phyloP scores from a whole-genome alignment of 2,113 vertebrate species.

The Sciurus niger region DNA sequence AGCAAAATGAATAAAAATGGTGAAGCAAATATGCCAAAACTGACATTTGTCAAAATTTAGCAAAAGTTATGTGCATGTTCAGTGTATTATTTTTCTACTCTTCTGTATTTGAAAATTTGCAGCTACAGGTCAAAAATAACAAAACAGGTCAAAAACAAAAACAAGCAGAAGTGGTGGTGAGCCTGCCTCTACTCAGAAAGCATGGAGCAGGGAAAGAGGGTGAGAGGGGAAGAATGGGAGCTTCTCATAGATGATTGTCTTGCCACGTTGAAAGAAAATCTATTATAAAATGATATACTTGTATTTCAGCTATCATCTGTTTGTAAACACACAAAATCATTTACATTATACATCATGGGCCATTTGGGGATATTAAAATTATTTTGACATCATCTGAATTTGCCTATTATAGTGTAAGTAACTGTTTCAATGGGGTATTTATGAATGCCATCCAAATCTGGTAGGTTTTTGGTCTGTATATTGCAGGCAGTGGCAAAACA shows the following conservation, averaged over 20 bases:
- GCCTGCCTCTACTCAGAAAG: not conserved
- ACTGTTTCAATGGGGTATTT: not conserved
- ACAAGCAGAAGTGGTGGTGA: not conserved
- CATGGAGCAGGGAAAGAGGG: not conserved
- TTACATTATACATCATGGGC: not conserved
- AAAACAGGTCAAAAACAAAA: not conserved
- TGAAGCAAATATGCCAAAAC: not conserved
- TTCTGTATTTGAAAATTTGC: not conserved
- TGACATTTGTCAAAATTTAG: not conserved
- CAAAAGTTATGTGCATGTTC: not conserved
- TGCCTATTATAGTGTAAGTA: not conserved
- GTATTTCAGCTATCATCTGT: too few relatives aligned
- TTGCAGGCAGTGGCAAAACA: not conserved
- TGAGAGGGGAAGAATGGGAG: accelerated
- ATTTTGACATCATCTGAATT: not conserved
- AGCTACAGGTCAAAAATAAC: not conserved
- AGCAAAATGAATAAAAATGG: not conserved
- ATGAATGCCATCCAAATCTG: not conserved
- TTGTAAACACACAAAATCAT: not conserved
- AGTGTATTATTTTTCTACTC: not conserved
- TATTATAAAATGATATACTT: not conserved
- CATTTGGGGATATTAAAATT: not conserved
- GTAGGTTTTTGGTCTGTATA: not conserved
- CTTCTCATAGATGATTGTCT: accelerated
- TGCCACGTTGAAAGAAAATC: not conserved